Evolutionary conservation across 2,113 vertebrate genomes (phyloP).

Genomic region (Myiozetetes cayanensis): DNA sequence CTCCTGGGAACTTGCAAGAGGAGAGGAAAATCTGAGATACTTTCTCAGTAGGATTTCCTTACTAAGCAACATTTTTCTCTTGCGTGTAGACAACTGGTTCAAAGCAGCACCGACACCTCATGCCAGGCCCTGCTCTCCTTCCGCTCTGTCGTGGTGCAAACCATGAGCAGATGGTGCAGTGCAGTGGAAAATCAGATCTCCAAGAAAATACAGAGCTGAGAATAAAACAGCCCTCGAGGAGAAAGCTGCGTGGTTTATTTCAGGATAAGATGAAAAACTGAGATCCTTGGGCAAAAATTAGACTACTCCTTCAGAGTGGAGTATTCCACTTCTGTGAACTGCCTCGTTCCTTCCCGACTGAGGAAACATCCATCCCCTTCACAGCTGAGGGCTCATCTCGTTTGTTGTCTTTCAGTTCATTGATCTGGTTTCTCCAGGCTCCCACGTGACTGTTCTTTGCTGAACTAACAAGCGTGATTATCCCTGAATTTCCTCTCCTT

Average conservation of each 20-base stretch:
- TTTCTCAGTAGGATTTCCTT: not conserved
- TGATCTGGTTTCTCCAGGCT: conserved; percentile 46
- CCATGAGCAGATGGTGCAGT: conserved; percentile 38
- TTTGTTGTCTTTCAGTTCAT: conserved; percentile 55
- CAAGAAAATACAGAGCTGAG: not conserved
- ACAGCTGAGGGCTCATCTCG: conserved; percentile 37
- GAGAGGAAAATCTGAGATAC: not conserved
- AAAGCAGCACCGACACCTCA: not conserved
- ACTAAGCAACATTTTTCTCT: not conserved
- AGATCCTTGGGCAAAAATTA: conserved; percentile 35
- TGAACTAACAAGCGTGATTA: conserved; percentile 9
- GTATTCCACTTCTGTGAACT: not conserved
- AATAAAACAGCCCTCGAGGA: conserved; percentile 10
- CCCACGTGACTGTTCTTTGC: conserved; percentile 3
- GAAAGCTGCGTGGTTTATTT: conserved; percentile 25
- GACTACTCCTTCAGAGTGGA: not conserved
- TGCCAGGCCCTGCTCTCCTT: not conserved
- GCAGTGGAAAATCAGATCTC: conserved; percentile 48
- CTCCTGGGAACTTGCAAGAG: not conserved
- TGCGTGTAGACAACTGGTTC: not conserved
- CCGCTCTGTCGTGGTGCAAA: not conserved
- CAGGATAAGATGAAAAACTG: not conserved
- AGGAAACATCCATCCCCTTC: not conserved
- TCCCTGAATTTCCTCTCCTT: not conserved
- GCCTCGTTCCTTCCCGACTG: not conserved